Evolutionary conservation across 1,140 invertebrate species (phyloP), one percentile per base, ranked within the genome.

Genomic region (Bicyclus anynana): DNA sequence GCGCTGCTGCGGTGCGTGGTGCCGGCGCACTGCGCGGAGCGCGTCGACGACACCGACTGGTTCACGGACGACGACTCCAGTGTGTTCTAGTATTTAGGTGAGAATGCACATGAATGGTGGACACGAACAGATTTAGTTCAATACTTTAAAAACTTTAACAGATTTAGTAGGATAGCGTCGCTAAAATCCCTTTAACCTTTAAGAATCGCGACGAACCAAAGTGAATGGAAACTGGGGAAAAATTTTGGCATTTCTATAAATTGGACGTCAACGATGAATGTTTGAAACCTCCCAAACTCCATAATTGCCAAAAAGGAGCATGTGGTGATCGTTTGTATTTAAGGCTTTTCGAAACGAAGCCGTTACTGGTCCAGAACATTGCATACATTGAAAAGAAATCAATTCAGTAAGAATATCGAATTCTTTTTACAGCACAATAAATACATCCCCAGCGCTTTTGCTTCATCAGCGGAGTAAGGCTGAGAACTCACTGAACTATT

Each of bases 21-120:
- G 72, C 95, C 97, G 20, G 92, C 93, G 62, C 97, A 96, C 84
- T 95, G 96, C 76, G 92, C 93, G 59, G 96, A 97, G 67, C 96
- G 96, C 77, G 95, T 97, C 53, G 93, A 94, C 78, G 93, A 96
- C 14, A 97, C 95, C 13, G 95, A 95, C 14, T 98, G 97, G 97
- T 92, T 94, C 47, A 94, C 94, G 83, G 95, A 97, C 69, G 93
- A 93, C 29, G 91, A 91, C 59, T 92, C 95, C 84, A 95, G 94
- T 81, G 94, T 96, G 71, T 94, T 95, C 74, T 93, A 93, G 56
- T 94, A 95, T 80, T 94, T 94, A 78, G 95, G 94, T 94, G 84
- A 33, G 21, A n/a, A n/a, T n/a, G n/a, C n/a, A n/a, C n/a, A n/a
- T n/a, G n/a, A n/a, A n/a, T n/a, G n/a, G n/a, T n/a, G n/a, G n/a